Evolutionary conservation across 2,113 vertebrate genomes (phyloP).

Genomic region (Bombycilla garrulus): DNA sequence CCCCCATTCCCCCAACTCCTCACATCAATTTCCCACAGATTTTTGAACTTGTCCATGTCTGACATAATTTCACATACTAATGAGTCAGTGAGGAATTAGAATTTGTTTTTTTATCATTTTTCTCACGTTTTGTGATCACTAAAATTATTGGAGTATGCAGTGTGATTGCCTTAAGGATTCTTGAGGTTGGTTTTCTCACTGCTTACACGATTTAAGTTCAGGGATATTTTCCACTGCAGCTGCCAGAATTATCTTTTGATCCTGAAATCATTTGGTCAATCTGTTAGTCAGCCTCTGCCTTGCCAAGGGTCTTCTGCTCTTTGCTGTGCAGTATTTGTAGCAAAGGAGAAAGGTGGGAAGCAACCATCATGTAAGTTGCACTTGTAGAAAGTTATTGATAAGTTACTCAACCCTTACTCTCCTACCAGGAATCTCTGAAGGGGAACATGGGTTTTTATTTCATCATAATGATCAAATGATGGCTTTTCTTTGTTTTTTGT

Average conservation of each 20-base stretch:
- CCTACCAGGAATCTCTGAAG: background rate
- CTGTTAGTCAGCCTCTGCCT: background rate
- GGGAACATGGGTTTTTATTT: background rate
- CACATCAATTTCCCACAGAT: background rate
- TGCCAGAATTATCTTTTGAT: background rate
- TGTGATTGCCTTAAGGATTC: background rate
- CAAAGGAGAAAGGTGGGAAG: background rate
- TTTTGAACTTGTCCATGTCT: background rate
- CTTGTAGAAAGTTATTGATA: background rate
- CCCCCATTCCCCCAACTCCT: accelerated
- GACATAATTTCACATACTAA: background rate
- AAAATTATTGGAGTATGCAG: background rate
- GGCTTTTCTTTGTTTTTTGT: background rate
- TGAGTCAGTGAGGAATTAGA: background rate
- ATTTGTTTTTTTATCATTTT: background rate
- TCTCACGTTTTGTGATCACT: background rate
- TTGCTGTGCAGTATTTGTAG: background rate
- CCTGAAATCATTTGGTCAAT: background rate
- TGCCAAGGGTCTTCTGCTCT: background rate
- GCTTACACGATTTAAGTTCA: background rate
- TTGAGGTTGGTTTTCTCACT: background rate
- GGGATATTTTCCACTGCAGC: background rate
- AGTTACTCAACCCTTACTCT: background rate
- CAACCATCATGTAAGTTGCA: accelerated
- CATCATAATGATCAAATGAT: background rate